Conservation (phyloP, 2,113 vertebrate genomes). For the Clarias gariepinus region DNA sequence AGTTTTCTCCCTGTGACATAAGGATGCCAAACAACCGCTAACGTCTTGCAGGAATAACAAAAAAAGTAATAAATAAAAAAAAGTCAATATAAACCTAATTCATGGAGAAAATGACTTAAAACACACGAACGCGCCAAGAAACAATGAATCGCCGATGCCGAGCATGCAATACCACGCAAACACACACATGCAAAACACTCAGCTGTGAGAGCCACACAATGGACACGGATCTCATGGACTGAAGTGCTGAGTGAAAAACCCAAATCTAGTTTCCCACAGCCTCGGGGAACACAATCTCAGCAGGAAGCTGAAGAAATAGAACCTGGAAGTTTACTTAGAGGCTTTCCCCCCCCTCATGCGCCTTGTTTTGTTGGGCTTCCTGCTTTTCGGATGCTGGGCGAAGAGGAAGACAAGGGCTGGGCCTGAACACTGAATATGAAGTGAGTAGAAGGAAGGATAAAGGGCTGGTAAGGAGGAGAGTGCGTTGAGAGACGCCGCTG, state of each 20-base stretch:
- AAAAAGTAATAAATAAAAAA: no score
- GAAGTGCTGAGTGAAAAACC: slow-evolving; percentile 45
- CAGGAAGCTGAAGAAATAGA: slow-evolving; percentile 74
- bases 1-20: neutral
- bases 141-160: neutral
- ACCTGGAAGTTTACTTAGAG: slow-evolving; percentile 73
- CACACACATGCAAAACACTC: neutral
- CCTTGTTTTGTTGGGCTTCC: slow-evolving; percentile 44
- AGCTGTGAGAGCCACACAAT: slow-evolving; percentile 45
- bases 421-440: slow-evolving; percentile 46
- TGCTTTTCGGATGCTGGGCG: slow-evolving; percentile 45
- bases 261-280: slow-evolving; percentile 56
- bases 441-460: slow-evolving; percentile 50
- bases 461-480: slow-evolving; percentile 37
- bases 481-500: slow-evolving; percentile 41
- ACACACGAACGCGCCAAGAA: neutral
- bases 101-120: neutral
- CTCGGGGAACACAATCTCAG: slow-evolving; percentile 53
- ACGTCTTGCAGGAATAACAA: no score
- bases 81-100: neutral
- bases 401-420: slow-evolving; percentile 56
- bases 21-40: neutral
- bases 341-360: slow-evolving; percentile 55
- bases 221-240: slow-evolving; percentile 15
- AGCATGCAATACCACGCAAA: neutral